Percentiles rank a stretch among this genome's conserved stretches.
phyloP scores from a whole-genome alignment of 2,888 invertebrate genomes.

The Euclidia mi region DNA sequence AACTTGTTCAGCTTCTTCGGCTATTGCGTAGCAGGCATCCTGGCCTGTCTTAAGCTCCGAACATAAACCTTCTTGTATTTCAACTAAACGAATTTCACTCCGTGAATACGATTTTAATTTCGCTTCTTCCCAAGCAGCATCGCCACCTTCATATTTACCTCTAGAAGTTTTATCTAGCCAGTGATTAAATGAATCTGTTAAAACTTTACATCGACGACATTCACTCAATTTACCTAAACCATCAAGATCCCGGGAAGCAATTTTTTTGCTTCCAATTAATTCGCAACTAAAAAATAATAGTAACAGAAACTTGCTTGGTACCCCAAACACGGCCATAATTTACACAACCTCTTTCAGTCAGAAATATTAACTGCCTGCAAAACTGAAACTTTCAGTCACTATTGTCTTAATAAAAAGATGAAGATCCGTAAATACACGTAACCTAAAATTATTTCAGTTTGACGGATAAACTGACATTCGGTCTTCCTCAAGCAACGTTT shows the following conservation, averaged over 20 bases:
- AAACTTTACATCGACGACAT: slow-evolving; percentile 93
- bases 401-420: too few relatives aligned
- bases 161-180: slow-evolving; percentile 95
- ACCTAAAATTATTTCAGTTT: too few relatives aligned
- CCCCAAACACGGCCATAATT: slow-evolving; percentile 31
- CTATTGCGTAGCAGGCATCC: slow-evolving; percentile 94
- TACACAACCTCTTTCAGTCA: not conserved
- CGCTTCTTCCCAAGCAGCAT: slow-evolving; percentile 97
- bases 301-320: slow-evolving; percentile 44
- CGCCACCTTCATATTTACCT: slow-evolving; percentile 97
- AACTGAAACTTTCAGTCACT: too few relatives aligned
- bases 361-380: too few relatives aligned
- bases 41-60: slow-evolving; percentile 92
- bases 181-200: slow-evolving; percentile 94
- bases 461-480: too few relatives aligned
- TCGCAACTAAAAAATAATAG: slow-evolving; percentile 54
- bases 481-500: too few relatives aligned
- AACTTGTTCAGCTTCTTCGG: slow-evolving; percentile 94
- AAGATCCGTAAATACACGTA: too few relatives aligned
- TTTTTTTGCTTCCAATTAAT: slow-evolving; percentile 55
- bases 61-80: slow-evolving; percentile 97
- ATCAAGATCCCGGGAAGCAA: slow-evolving; percentile 36
- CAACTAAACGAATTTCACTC: slow-evolving; percentile 97
- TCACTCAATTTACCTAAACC: slow-evolving; percentile 57
- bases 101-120: slow-evolving; percentile 95